Evolutionary conservation across 2,797 vertebrate species (phyloP).

Genomic region (Aplochiton taeniatus): DNA sequence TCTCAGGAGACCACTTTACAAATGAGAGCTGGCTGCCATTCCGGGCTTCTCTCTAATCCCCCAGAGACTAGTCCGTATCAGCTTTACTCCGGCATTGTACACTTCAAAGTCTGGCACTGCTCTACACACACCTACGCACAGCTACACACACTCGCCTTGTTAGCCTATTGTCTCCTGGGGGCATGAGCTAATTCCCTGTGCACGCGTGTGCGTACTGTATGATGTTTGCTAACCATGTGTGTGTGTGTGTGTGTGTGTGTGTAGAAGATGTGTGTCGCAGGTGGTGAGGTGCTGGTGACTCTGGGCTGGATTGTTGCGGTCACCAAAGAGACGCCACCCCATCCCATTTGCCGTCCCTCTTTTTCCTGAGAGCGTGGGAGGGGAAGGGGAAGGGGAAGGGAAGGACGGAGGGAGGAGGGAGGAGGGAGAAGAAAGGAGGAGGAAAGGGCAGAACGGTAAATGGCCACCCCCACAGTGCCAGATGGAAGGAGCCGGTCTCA

Average conservation of each 20-base stretch:
- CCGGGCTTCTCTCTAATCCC: slow-evolving; percentile 48
- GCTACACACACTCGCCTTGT: slow-evolving; percentile 55
- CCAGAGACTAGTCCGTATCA: slow-evolving; percentile 70
- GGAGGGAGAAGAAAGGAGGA: slow-evolving; percentile 25
- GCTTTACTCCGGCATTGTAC: slow-evolving; percentile 50
- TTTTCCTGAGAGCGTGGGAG: slow-evolving; percentile 64
- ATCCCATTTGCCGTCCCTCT: slow-evolving; percentile 61
- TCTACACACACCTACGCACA: slow-evolving; percentile 50
- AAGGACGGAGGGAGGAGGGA: slow-evolving; percentile 38
- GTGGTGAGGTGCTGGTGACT: slow-evolving; percentile 59
- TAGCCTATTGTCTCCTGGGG: slow-evolving; percentile 59
- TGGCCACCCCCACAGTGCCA: slow-evolving; percentile 60
- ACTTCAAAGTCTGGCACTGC: slow-evolving; percentile 67
- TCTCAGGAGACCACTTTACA: slow-evolving; percentile 62
- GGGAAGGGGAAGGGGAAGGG: slow-evolving; percentile 54
- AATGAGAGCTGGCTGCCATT: slow-evolving; percentile 52
- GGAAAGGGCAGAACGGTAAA: slow-evolving; percentile 49
- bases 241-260: slow-evolving; percentile 22
- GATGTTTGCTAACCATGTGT: slow-evolving; percentile 34
- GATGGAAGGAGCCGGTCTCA: slow-evolving; percentile 64
- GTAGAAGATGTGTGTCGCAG: slow-evolving; percentile 46
- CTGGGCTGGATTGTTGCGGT: slow-evolving; percentile 56
- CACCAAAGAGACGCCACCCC: slow-evolving; percentile 59
- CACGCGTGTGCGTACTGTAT: slow-evolving; percentile 13
- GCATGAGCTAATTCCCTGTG: slow-evolving; percentile 71